Percentiles rank a stretch among this genome's conserved stretches.
Conservation (phyloP, 1,140 invertebrate species). For the Mactra quadrangularis region DNA sequence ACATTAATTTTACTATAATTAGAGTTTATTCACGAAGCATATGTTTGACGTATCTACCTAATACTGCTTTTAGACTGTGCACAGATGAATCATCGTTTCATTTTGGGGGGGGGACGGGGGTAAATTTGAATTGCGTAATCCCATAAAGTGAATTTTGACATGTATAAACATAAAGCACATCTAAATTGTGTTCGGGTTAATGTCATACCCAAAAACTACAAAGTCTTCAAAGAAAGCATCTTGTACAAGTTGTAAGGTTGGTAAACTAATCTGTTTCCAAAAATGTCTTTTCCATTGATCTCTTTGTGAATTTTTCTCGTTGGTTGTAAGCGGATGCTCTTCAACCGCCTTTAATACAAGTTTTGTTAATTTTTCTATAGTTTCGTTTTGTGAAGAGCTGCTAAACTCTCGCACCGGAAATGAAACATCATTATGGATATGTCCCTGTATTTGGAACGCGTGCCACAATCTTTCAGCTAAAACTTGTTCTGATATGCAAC, state of each 20-base stretch:
- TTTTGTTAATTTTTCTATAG: constrained; percentile 11
- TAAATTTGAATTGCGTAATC: too few species aligned
- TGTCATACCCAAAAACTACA: constrained; percentile 18
- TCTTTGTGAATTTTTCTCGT: constrained; percentile 25
- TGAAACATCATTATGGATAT: constrained; percentile 20
- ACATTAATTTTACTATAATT: too few species aligned
- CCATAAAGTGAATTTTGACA: too few species aligned
- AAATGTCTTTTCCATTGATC: constrained; percentile 19
- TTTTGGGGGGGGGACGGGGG: too few species aligned
- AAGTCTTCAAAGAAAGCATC: constrained; percentile 44
- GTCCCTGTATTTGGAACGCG: constrained; percentile 46
- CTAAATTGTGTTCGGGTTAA: constrained; percentile 28
- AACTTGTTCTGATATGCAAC: constrained; percentile 24
- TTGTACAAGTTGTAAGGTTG: constrained; percentile 2
- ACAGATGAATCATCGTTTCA: too few species aligned
- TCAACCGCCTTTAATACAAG: constrained; percentile 9
- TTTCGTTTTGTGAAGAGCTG: background rate
- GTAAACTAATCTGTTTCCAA: constrained; percentile 2
- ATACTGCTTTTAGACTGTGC: too few species aligned
- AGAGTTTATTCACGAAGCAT: too few species aligned
- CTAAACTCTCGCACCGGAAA: constrained; percentile 25
- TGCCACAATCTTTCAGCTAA: constrained; percentile 34
- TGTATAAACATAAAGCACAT: too few species aligned
- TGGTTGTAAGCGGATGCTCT: background rate
- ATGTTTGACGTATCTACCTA: too few species aligned